Percentiles rank a stretch among this genome's conserved stretches.
Conservation (phyloP, 2,888 invertebrate species). For the Parnassius apollo region DNA sequence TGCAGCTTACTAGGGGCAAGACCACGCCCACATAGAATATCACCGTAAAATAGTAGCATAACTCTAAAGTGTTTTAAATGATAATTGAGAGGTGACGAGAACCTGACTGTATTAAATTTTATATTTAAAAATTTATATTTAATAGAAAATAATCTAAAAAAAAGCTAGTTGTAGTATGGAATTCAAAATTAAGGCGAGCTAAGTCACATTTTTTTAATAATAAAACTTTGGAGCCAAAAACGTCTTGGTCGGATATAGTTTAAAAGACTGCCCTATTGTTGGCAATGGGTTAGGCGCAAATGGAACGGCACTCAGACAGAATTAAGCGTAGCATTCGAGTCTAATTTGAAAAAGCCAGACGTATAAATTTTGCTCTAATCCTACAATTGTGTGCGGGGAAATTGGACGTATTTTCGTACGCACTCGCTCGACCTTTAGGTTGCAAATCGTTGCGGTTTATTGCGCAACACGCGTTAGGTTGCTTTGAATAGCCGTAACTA, state of each 20-base stretch:
- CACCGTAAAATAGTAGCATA: no score
- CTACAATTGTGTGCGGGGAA: conserved; percentile 72
- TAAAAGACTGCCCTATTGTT: conserved; percentile 40
- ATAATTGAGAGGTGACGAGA: no score
- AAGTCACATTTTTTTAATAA: conserved; percentile 20
- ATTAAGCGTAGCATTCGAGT: conserved; percentile 58
- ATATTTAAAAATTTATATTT: no score
- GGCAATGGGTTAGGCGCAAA: conserved; percentile 53
- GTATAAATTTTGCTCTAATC: conserved; percentile 75
- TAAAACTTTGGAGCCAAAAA: conserved; percentile 23
- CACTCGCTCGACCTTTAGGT: conserved; percentile 50
- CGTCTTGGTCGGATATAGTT: conserved; percentile 17
- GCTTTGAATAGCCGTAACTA: conserved; percentile 38
- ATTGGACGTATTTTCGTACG: conserved; percentile 68
- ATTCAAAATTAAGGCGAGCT: conserved; percentile 7
- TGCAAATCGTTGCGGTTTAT: conserved; percentile 66
- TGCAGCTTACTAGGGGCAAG: no score
- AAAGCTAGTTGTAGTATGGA: neutral
- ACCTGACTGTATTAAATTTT: no score
- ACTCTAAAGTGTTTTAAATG: no score
- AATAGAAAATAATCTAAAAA: no score
- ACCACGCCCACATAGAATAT: no score
- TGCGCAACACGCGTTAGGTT: conserved; percentile 57
- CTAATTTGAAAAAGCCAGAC: conserved; percentile 79
- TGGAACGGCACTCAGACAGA: conserved; percentile 57